These are phyloP conservation scores for Entomobrya proxima DNA, from an alignment of 2,888 invertebrate genomes.

Conservation along the genomic window DNA sequence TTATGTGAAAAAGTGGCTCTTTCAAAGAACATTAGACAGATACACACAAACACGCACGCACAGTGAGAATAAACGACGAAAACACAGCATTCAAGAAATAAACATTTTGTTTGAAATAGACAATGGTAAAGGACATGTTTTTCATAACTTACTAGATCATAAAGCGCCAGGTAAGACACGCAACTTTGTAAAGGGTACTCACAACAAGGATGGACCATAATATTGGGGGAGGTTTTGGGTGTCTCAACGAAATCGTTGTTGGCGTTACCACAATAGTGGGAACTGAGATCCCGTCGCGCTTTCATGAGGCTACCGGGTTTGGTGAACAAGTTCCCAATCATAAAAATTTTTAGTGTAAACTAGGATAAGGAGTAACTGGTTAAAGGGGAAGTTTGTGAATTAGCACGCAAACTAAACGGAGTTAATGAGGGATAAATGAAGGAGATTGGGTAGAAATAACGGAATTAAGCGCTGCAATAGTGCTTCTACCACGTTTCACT, in stretches of 20 bases:
- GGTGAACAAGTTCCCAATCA: background rate
- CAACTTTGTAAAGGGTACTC: conserved; percentile 68
- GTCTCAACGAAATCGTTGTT: conserved; percentile 46
- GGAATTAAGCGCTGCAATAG: conserved; percentile 38
- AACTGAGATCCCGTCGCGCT: conserved; percentile 36
- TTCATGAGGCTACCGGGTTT: conserved; percentile 2
- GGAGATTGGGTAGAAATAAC: conserved; percentile 5
- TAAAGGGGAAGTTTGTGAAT: background rate
- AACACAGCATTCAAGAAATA: conserved; percentile 19
- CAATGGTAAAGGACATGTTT: background rate
- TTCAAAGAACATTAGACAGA: background rate
- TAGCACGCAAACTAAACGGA: background rate
- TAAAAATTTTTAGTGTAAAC: background rate
- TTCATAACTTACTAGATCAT: conserved; percentile 71
- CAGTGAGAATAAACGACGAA: background rate
- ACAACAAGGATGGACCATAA: conserved; percentile 73
- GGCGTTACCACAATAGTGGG: conserved; percentile 42
- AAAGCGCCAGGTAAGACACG: conserved; percentile 72
- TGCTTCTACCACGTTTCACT: conserved; percentile 59
- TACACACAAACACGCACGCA: conserved; percentile 1
- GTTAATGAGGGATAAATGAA: background rate
- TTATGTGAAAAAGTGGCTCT: background rate
- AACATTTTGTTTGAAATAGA: background rate
- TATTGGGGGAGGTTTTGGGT: conserved; percentile 33
- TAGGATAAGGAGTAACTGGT: background rate